Percentiles rank a stretch among this genome's conserved stretches.
phyloP scores from a whole-genome alignment of 2,113 vertebrate species.

The Sinosuthora webbiana region DNA sequence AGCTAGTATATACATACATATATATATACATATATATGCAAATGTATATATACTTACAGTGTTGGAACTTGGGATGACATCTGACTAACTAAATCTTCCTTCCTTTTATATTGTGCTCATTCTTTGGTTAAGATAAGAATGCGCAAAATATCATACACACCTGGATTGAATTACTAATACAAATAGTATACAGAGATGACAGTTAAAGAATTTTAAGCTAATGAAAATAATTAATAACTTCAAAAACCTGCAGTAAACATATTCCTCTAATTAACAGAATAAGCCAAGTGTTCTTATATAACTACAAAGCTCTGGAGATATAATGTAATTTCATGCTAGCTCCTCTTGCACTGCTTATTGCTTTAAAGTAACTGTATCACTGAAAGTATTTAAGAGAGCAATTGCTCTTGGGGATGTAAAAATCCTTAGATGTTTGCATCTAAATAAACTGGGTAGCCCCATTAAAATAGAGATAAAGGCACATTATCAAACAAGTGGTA shows the following conservation, averaged over 20 bases:
- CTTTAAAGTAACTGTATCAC: constrained; percentile 71
- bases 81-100: not conserved
- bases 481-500: constrained; percentile 72
- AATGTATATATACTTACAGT: not conserved
- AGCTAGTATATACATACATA: not conserved
- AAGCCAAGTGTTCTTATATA: constrained; percentile 70
- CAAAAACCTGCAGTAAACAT: constrained; percentile 43
- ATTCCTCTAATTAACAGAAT: constrained; percentile 57
- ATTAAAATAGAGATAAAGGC: constrained; percentile 70
- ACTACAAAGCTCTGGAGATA: constrained; percentile 67
- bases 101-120: not conserved
- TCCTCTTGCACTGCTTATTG: constrained; percentile 65
- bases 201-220: not conserved
- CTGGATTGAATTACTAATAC: not conserved
- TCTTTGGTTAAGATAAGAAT: not conserved
- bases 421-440: constrained; percentile 66
- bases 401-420: constrained; percentile 65
- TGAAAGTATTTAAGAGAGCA: constrained; percentile 71
- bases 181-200: not conserved
- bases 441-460: constrained; percentile 68
- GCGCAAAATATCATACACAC: not conserved
- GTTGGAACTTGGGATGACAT: not conserved
- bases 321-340: constrained; percentile 75
- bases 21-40: not conserved
- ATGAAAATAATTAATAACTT: constrained; percentile 62